These are phyloP conservation scores for Rutpela maculata DNA, from an alignment of 2,888 invertebrate genomes.

Conservation along the genomic window DNA sequence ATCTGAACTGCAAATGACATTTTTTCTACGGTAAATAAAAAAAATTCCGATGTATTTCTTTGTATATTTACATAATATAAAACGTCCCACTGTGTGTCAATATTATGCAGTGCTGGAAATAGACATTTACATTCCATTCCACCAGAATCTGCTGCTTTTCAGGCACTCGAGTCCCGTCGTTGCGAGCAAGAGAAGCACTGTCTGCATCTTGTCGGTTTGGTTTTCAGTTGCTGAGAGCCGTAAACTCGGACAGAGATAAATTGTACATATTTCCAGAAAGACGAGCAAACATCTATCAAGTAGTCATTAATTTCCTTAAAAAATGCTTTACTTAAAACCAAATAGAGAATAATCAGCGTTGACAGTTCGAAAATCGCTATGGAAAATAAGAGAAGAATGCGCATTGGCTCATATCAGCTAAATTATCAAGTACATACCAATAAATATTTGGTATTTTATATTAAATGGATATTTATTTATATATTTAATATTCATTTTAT, in stretches of 20 bases:
- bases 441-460: too few relatives aligned
- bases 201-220: slow-evolving; percentile 22
- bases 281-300: background rate
- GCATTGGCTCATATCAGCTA: too few relatives aligned
- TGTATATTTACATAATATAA: slow-evolving; percentile 48
- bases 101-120: slow-evolving; percentile 52
- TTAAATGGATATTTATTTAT: too few relatives aligned
- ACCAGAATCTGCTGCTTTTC: slow-evolving; percentile 45
- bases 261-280: slow-evolving; percentile 1
- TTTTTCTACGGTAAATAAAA: too few relatives aligned
- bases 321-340: too few relatives aligned
- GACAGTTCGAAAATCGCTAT: too few relatives aligned
- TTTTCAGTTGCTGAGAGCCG: slow-evolving; percentile 2
- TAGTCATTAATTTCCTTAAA: background rate
- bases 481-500: too few relatives aligned
- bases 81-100: slow-evolving; percentile 45
- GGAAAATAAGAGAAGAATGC: too few relatives aligned
- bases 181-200: slow-evolving; percentile 3
- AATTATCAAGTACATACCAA: too few relatives aligned
- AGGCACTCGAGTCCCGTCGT: slow-evolving; percentile 38
- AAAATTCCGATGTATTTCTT: slow-evolving; percentile 4
- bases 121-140: slow-evolving; percentile 56
- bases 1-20: too few relatives aligned
- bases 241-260: slow-evolving; percentile 23
- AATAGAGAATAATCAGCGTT: too few relatives aligned